phyloP scores from a whole-genome alignment of 2,113 vertebrate genomes.

The Lasiurus borealis region DNA sequence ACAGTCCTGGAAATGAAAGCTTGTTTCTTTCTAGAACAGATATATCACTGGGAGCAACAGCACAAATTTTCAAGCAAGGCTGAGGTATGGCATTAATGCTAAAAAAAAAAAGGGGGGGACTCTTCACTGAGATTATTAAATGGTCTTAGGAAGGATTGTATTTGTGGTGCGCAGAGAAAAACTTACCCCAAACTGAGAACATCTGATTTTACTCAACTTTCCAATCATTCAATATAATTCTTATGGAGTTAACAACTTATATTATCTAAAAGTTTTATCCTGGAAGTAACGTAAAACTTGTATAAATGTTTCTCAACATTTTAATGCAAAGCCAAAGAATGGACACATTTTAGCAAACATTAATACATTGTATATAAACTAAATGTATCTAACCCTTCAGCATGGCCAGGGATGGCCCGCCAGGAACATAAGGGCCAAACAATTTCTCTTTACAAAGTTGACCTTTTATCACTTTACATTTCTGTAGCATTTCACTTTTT shows the following conservation, averaged over 20 bases:
- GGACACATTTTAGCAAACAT: background rate
- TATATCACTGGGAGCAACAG: constrained; percentile 45
- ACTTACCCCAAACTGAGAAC: background rate
- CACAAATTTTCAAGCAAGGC: constrained; percentile 26
- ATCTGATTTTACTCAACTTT: background rate
- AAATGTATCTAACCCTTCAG: constrained; percentile 29
- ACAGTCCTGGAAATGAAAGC: constrained; percentile 68
- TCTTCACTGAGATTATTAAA: background rate
- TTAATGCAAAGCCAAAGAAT: background rate
- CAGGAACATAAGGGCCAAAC: background rate
- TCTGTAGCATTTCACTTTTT: background rate
- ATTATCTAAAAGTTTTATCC: background rate
- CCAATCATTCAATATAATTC: background rate
- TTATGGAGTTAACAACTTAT: background rate
- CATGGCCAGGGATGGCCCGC: background rate
- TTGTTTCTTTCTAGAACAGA: constrained; percentile 64
- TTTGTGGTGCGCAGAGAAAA: background rate
- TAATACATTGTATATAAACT: constrained; percentile 3
- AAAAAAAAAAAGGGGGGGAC: background rate
- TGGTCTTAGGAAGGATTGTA: background rate
- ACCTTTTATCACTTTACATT: constrained; percentile 1
- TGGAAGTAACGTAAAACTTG: background rate
- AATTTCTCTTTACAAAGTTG: constrained; percentile 11
- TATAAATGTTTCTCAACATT: constrained; percentile 6
- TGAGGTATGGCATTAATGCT: background rate